Evolutionary conservation across 1,140 invertebrate species (phyloP).

Genomic region (Pogonomyrmex californicus): DNA sequence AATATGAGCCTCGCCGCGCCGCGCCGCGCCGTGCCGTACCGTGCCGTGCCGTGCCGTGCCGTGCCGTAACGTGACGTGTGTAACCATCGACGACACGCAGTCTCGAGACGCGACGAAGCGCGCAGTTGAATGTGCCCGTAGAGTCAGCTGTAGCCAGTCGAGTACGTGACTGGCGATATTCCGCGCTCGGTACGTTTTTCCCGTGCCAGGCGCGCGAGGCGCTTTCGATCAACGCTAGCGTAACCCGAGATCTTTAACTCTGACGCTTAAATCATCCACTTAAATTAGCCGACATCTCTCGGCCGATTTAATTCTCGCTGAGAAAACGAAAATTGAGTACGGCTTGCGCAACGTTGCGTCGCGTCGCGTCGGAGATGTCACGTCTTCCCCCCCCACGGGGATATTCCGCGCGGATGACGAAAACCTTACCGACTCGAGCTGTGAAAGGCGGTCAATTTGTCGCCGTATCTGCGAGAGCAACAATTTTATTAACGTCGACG

Average conservation of each 20-base stretch:
- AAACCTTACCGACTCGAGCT: background rate
- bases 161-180: conserved; percentile 41
- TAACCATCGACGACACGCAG: conserved; percentile 56
- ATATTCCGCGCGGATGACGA: too few species aligned
- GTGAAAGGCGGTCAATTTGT: background rate
- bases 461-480: background rate
- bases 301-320: background rate
- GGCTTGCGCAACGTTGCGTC: background rate
- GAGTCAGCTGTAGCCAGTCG: conserved; percentile 4
- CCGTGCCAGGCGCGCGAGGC: conserved; percentile 14
- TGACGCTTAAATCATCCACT: conserved; percentile 3
- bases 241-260: background rate
- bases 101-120: conserved; percentile 35
- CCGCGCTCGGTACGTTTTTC: background rate
- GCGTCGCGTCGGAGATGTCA: background rate
- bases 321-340: background rate
- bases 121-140: conserved; percentile 26
- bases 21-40: background rate
- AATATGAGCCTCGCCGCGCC: background rate
- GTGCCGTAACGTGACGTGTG: conserved; percentile 29
- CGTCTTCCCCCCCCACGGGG: background rate
- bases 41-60: background rate
- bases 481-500: background rate
- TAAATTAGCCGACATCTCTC: background rate
- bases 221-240: background rate